Conservation (phyloP, 2,113 vertebrate species). For the Casuarius casuarius region DNA sequence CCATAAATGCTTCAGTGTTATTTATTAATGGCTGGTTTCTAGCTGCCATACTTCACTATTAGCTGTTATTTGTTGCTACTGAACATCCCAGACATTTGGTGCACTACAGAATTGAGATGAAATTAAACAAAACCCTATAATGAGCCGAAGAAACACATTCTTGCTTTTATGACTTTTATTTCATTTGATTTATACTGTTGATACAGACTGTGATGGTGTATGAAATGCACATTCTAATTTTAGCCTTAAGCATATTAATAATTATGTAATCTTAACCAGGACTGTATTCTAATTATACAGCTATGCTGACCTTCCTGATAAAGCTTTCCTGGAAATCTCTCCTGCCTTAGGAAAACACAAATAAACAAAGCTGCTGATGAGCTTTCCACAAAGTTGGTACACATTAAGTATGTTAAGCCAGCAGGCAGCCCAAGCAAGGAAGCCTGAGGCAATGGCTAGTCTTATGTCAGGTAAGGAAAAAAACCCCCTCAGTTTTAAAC, state of each 20-base stretch:
- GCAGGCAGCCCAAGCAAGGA: background rate
- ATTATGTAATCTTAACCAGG: background rate
- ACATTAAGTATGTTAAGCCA: background rate
- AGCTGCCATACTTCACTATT: background rate
- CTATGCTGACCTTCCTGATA: background rate
- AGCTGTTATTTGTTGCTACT: background rate
- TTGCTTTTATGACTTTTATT: background rate
- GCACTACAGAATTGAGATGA: background rate
- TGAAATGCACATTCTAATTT: conserved; percentile 2
- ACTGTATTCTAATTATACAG: background rate
- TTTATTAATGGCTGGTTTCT: conserved; percentile 4
- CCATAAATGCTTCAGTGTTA: background rate
- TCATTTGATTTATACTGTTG: background rate
- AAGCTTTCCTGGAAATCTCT: background rate
- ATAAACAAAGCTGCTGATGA: background rate
- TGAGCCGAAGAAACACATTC: background rate
- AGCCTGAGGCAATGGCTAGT: background rate
- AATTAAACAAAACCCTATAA: background rate
- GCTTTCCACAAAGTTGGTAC: background rate
- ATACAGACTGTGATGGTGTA: background rate
- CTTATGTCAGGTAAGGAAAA: background rate
- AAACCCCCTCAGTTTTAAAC: background rate
- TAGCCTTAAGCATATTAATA: background rate
- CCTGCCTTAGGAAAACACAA: background rate
- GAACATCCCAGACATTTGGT: background rate